Evolutionary conservation across 2,797 vertebrate species (phyloP).

Genomic region (Melanotaenia boesemani): DNA sequence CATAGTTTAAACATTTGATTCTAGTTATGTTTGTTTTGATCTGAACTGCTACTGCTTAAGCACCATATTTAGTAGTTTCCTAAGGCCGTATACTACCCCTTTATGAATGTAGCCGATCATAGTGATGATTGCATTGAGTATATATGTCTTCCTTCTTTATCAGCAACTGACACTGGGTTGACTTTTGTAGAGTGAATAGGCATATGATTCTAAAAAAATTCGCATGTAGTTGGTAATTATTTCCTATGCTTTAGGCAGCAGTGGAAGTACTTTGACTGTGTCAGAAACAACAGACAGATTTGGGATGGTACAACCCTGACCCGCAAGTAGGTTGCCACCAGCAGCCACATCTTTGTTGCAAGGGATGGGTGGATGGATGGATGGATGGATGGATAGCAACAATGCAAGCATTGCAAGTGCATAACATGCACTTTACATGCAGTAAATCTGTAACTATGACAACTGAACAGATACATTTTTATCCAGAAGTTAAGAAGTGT

Average conservation of each 20-base stretch:
- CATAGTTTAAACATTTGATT: background rate
- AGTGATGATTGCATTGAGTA: background rate
- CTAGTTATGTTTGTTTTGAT: background rate
- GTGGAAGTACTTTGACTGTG: too few species aligned
- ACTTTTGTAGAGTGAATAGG: background rate
- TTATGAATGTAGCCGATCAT: background rate
- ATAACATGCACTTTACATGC: background rate
- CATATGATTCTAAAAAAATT: too few species aligned
- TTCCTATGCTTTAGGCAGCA: background rate
- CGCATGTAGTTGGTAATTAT: background rate
- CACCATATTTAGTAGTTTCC: background rate
- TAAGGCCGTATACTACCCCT: background rate
- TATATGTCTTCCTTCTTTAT: background rate
- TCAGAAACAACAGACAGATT: too few species aligned
- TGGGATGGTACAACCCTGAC: background rate
- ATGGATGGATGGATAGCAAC: background rate
- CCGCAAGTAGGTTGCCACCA: background rate
- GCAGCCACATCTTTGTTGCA: background rate
- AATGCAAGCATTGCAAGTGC: too few species aligned
- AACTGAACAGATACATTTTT: background rate
- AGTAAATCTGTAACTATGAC: background rate
- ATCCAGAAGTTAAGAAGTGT: background rate
- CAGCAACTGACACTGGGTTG: background rate
- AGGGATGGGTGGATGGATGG: too few species aligned
- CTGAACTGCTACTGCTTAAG: background rate